phyloP scores from a whole-genome alignment of 23 tunicate genomes.

The Corella eumyota region DNA sequence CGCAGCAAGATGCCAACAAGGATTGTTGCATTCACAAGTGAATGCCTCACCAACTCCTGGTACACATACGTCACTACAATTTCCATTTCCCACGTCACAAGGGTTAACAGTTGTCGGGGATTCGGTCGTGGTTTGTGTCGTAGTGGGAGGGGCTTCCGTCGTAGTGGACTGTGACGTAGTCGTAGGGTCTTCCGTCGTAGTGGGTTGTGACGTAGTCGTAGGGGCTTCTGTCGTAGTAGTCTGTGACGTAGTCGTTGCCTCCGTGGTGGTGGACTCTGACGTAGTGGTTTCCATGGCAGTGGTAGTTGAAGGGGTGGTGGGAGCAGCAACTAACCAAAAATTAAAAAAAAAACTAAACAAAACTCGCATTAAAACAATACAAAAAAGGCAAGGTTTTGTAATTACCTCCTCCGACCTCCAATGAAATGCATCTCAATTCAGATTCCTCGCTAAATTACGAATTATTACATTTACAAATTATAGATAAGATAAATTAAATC shows the following conservation, averaged over 20 bases:
- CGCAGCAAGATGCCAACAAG: slow-evolving; percentile 18
- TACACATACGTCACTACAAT: slow-evolving; percentile 7
- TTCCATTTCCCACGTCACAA: slow-evolving; percentile 1
- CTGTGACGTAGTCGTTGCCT: background rate
- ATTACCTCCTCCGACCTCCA: background rate
- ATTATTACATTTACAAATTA: too few relatives aligned
- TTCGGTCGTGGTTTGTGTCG: background rate
- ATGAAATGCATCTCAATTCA: background rate
- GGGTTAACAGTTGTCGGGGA: slow-evolving; percentile 1
- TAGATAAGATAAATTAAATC: background rate
- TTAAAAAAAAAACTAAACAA: too few relatives aligned
- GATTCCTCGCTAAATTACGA: too few relatives aligned
- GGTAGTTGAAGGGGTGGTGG: too few relatives aligned
- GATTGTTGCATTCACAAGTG: slow-evolving; percentile 1
- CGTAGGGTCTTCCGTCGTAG: background rate
- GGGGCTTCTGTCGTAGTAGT: background rate
- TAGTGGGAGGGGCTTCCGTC: background rate
- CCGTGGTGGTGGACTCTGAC: background rate
- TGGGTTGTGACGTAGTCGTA: background rate
- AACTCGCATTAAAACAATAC: too few relatives aligned
- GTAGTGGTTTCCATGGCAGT: too few relatives aligned
- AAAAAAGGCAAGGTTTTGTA: too few relatives aligned
- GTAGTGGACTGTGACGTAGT: background rate
- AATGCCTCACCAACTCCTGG: background rate
- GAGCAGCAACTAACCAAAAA: too few relatives aligned